Evolutionary conservation across 2,888 invertebrate genomes (phyloP).

Genomic region (Polyommatus iphigenia): DNA sequence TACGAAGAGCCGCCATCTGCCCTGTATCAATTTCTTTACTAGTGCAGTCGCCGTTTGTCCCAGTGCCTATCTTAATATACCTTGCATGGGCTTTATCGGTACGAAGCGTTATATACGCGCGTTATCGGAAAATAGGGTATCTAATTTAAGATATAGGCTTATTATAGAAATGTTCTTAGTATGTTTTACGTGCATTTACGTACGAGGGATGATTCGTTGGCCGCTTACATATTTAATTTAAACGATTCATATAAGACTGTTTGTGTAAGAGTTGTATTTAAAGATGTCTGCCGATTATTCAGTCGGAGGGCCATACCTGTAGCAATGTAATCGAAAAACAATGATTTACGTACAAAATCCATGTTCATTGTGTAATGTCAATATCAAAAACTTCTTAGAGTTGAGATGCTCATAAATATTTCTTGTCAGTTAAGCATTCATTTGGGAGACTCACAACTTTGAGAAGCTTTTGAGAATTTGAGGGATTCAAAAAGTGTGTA

Average conservation of each 20-base stretch:
- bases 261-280: conserved; percentile 63
- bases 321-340: not conserved
- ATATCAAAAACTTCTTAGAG: not conserved
- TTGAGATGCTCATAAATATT: not conserved
- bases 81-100: conserved; percentile 71
- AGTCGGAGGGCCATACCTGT: not conserved
- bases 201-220: conserved; percentile 44
- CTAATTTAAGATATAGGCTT: conserved; percentile 61
- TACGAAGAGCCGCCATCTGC: too few relatives aligned
- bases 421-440: not conserved
- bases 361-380: too few relatives aligned
- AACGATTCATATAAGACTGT: conserved; percentile 68
- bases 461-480: not conserved
- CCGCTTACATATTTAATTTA: conserved; percentile 54
- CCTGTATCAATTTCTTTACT: too few relatives aligned
- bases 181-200: conserved; percentile 62
- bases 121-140: conserved; percentile 75
- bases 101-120: conserved; percentile 65
- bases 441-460: not conserved
- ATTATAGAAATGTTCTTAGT: conserved; percentile 58
- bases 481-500: not conserved
- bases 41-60: not conserved
- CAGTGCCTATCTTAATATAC: conserved; percentile 37
- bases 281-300: conserved; percentile 63
- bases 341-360: not conserved